Base-by-base conservation (phyloP, 2,797 vertebrate genomes). In the Peromyscus melanophrys region DNA sequence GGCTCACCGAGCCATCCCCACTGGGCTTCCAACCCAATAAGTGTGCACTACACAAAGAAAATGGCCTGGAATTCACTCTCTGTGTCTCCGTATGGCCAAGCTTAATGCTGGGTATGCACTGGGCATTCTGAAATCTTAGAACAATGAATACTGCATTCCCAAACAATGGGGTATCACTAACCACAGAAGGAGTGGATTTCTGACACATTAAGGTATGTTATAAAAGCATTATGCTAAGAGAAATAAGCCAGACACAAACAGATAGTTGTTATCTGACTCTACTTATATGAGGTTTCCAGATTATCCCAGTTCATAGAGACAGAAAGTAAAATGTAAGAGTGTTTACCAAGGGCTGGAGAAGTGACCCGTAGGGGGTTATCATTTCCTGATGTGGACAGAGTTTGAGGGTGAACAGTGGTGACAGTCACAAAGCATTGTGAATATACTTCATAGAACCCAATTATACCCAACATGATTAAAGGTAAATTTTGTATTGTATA, bases 111-210 rank as follows among this genome's bases (percentile, higher is more conserved):
- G 25, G 55, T 13, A 67, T 12, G 40, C 61, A 27, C 59, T 23
- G 2, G 59, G 57, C 90, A 71, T 86, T 83, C 93, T 81, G 25
- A 93, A 96, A 49, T 37, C 84, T 77, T 77, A 43, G 29, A 59
- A 59, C 84, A 88, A 12, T 7, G 59, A 83, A 40, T 91, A 8
- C 19, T 67, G 29, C 9, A 10, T 49, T n/a, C 40, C 46, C 21
- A 8, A 23, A 27, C 2, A 12, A 1, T n/a, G 17, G 82, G 75
- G n/a, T 73, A 9, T 43, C 69, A 75, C 37, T 82, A 55, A 59
- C 65, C 73, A 34, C 52, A 37, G 65, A 94, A 83, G 21, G 55
- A 63, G 23, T 91, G 12, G 2, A 73, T 91, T 91, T 89, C 82
- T 67, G 43, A 75, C 43, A n/a, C 16, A 21, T 75, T 40, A n/a